Base-by-base conservation (phyloP, 2,113 vertebrate species). In the Carollia perspicillata region DNA sequence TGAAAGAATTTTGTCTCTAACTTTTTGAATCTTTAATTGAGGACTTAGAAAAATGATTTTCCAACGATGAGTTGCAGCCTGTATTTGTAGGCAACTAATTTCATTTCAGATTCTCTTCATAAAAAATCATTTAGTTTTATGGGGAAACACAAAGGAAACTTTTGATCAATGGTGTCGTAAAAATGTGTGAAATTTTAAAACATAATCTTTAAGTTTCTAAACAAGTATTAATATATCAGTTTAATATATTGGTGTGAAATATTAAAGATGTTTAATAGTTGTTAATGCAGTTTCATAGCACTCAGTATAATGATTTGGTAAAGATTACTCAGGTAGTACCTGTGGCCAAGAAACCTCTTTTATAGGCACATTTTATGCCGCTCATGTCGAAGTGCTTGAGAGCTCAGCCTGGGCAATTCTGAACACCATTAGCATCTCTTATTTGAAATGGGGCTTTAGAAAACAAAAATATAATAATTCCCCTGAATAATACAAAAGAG, bases 401-500 rank as follows among this genome's bases (percentile, higher is more conserved):
- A 97, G 74, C 86, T 95, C 75, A 88, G 90, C 42, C 96, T 68
- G 90, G 87, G 95, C 95, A 98, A 97, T 92, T 97, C 71, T 95
- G 85, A 93, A 22, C 47, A 94, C 91, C 53, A 77, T 97, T 96
- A 97, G 78, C 94, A 97, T 97, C 91, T 97, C 60, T 85, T 98
- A 69, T 96, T 96, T 98, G 93, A 97, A 97, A 97, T 96, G 79
- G 42, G 81, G 49, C 84, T 97, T 97, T 97, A 91, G 89, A 96
- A 95, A 95, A 94, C 84, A 94, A 96, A 97, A 97, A 93, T 95
- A 95, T 96, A 98, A 98, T 98, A 74, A 95, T 97, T 97, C 91
- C 8, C 86, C 66, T 55, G 89, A 96, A 93, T 92, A 89, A 87
- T 95, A 97, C 95, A 97, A 97, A 60, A 40, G 93, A 97, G 97